A percentile compares a stretch with the other conserved stretches of the same genome.
These are phyloP conservation scores for Callitettix versicolor DNA, from an alignment of 1,140 invertebrate species.

Conservation along the genomic window DNA sequence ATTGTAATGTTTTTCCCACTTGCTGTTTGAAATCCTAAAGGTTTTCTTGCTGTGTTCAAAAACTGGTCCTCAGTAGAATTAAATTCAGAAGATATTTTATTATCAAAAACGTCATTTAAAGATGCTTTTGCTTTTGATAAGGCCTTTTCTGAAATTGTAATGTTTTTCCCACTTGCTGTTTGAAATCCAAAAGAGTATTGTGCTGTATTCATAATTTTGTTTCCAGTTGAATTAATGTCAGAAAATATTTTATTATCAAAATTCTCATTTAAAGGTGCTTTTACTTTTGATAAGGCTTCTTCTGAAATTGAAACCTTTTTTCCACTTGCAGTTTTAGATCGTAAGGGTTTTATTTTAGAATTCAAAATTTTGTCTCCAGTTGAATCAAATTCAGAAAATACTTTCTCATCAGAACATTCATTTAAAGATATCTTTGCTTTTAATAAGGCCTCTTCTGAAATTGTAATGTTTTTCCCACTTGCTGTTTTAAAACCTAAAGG, in stretches of 20 bases:
- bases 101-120: too few species aligned
- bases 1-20: constrained; percentile 8
- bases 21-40: constrained; percentile 16
- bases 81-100: background rate
- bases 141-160: constrained; percentile 30
- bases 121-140: constrained; percentile 19
- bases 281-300: constrained; percentile 1
- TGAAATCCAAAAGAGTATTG: constrained; percentile 28
- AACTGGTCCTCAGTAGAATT: constrained; percentile 1
- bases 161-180: constrained; percentile 33
- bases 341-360: constrained; percentile 20
- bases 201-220: constrained; percentile 19
- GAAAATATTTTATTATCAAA: too few species aligned
- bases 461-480: too few species aligned
- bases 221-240: too few species aligned
- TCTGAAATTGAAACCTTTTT: constrained; percentile 25
- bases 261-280: constrained; percentile 17
- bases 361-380: constrained; percentile 23
- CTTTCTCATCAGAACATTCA: too few species aligned
- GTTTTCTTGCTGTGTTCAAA: constrained; percentile 23
- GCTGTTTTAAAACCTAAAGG: constrained; percentile 23
- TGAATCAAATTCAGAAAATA: background rate
- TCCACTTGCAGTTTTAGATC: constrained; percentile 33
- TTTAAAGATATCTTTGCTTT: too few species aligned
- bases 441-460: too few species aligned